These are phyloP conservation scores for Sternotherus odoratus DNA, from an alignment of 2,797 vertebrate species.

Conservation along the genomic window DNA sequence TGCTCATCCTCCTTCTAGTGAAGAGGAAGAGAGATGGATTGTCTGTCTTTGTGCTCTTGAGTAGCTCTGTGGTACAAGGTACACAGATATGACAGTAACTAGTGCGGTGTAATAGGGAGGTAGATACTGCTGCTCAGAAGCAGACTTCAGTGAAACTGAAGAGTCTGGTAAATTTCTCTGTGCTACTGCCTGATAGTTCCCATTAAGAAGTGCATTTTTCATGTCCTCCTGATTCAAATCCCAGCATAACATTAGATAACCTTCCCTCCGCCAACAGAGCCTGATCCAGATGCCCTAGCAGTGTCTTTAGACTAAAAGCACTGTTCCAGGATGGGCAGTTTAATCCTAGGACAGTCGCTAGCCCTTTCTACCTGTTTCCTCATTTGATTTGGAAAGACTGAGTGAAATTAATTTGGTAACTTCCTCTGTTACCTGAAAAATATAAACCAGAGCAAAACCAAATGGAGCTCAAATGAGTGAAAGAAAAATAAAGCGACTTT, in stretches of 20 bases:
- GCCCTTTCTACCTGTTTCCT: too few species aligned
- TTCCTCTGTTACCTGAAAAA: neutral
- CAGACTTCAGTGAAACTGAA: neutral
- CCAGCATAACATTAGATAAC: neutral
- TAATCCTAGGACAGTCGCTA: neutral
- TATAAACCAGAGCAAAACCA: neutral
- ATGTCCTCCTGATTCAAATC: neutral
- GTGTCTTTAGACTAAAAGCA: neutral
- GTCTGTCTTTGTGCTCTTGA: neutral
- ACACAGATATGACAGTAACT: neutral
- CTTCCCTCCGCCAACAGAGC: neutral
- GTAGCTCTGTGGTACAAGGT: neutral
- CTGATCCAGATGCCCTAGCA: accelerated
- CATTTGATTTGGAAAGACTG: neutral
- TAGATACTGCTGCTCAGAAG: neutral
- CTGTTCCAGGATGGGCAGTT: accelerated
- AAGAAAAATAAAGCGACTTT: neutral
- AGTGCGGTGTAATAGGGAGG: neutral
- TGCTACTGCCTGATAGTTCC: neutral
- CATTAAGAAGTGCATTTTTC: neutral
- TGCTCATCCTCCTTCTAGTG: neutral
- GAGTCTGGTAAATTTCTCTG: neutral
- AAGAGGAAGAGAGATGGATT: neutral
- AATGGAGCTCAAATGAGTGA: neutral
- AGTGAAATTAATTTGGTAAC: accelerated